A percentile compares a stretch with the other conserved stretches of the same genome.
phyloP scores from a whole-genome alignment of 2,797 vertebrate genomes.

The Pempheris klunzingeri region DNA sequence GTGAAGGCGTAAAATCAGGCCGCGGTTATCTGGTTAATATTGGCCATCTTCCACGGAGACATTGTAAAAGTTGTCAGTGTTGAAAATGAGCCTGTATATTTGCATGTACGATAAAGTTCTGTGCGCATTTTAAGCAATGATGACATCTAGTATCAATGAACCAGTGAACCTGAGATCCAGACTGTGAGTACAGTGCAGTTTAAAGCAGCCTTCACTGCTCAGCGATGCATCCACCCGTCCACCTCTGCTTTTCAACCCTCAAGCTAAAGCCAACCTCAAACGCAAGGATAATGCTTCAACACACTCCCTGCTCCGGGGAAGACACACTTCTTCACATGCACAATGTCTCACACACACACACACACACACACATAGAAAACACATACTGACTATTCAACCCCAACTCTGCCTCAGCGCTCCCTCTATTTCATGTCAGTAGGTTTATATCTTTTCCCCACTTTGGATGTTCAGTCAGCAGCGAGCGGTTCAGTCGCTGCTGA shows the following conservation, averaged over 20 bases:
- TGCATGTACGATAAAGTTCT: background rate
- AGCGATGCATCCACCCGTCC: conserved; percentile 66
- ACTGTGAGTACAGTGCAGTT: conserved; percentile 48
- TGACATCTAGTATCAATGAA: conserved; percentile 31
- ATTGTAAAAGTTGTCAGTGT: background rate
- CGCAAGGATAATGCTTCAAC: conserved; percentile 62
- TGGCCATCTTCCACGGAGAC: background rate
- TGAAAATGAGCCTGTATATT: conserved; percentile 16
- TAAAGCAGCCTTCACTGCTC: conserved; percentile 68
- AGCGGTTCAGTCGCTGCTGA: conserved; percentile 56
- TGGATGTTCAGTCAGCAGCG: conserved; percentile 63
- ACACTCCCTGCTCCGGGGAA: conserved; percentile 41
- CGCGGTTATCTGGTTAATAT: conserved; percentile 40
- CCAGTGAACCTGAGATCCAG: conserved; percentile 39
- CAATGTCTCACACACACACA: conserved; percentile 17
- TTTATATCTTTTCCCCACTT: conserved; percentile 59
- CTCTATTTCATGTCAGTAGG: conserved; percentile 65
- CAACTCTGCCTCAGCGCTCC: conserved; percentile 63
- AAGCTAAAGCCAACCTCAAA: conserved; percentile 69
- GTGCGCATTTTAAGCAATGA: conserved; percentile 25
- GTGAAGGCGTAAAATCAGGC: conserved; percentile 43
- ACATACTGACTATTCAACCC: conserved; percentile 54
- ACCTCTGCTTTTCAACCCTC: conserved; percentile 66
- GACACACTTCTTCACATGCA: conserved; percentile 40
- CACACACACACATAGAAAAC: conserved; percentile 31